phyloP scores from a whole-genome alignment of 2,888 invertebrate genomes.

The Orthosia cruda region DNA sequence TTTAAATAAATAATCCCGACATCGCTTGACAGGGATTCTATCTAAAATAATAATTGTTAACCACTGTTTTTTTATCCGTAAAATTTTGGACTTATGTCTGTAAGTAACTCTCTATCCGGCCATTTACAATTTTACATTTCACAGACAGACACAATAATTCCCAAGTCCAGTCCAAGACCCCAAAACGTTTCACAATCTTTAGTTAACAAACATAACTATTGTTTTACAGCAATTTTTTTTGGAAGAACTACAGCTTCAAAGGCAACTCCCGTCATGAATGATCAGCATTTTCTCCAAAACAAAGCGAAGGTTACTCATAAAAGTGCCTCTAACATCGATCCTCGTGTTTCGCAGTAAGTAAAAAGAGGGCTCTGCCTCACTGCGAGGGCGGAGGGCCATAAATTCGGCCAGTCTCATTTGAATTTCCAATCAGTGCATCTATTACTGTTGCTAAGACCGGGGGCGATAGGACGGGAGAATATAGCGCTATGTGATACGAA shows the following conservation, averaged over 20 bases:
- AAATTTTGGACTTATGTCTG: constrained; percentile 22
- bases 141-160: neutral
- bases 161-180: neutral
- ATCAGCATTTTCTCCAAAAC: constrained; percentile 52
- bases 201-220: too few species aligned
- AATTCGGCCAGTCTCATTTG: constrained; percentile 89
- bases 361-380: constrained; percentile 76
- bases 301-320: constrained; percentile 60
- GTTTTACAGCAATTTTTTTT: too few species aligned
- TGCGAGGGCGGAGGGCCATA: constrained; percentile 82
- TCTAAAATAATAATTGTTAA: constrained; percentile 88
- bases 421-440: constrained; percentile 90
- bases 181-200: neutral
- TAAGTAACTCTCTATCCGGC: neutral
- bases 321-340: constrained; percentile 64
- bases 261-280: constrained; percentile 22
- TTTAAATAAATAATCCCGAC: constrained; percentile 91
- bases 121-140: constrained; percentile 1
- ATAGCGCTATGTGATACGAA: constrained; percentile 35
- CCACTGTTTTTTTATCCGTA: constrained; percentile 47
- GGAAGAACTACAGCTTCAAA: neutral
- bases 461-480: constrained; percentile 66
- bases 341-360: constrained; percentile 70
- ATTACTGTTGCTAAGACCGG: constrained; percentile 77
- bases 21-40: constrained; percentile 89